Percentiles rank a stretch among this genome's conserved stretches.
Conservation (phyloP, 2,797 vertebrate genomes). For the Rhinichthys osculus region DNA sequence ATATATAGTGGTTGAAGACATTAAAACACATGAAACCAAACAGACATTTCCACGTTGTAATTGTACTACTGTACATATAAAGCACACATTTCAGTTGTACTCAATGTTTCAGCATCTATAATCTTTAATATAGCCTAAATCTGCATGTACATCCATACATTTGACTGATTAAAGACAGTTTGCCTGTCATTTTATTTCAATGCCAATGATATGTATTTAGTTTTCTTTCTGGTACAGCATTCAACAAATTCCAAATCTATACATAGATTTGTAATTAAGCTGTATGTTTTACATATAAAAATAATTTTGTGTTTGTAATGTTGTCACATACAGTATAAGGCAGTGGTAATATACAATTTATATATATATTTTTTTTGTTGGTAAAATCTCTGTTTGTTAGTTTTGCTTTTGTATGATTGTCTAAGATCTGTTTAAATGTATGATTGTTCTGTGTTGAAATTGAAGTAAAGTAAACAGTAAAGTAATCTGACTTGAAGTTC, state of each 20-base stretch:
- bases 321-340: not conserved
- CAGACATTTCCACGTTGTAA: not conserved
- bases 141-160: slow-evolving; percentile 2
- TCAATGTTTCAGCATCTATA: slow-evolving; percentile 24
- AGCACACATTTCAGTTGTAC: not conserved
- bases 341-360: not conserved
- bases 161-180: not conserved
- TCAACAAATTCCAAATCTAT: not conserved
- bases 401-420: not conserved
- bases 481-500: not conserved
- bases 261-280: slow-evolving; percentile 1
- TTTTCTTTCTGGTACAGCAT: not conserved
- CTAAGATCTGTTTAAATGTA: not conserved
- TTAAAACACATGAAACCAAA: not conserved
- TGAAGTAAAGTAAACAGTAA: not conserved
- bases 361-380: not conserved
- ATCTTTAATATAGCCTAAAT: not conserved
- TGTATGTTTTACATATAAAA: not conserved
- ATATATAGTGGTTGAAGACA: not conserved
- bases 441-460: not conserved
- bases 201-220: not conserved
- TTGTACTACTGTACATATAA: not conserved
- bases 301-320: not conserved
- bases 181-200: not conserved
- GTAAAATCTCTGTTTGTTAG: not conserved